Evolutionary conservation across 2,888 invertebrate species (phyloP), one percentile per base, ranked within the genome.

Genomic region (Desoria tigrina): DNA sequence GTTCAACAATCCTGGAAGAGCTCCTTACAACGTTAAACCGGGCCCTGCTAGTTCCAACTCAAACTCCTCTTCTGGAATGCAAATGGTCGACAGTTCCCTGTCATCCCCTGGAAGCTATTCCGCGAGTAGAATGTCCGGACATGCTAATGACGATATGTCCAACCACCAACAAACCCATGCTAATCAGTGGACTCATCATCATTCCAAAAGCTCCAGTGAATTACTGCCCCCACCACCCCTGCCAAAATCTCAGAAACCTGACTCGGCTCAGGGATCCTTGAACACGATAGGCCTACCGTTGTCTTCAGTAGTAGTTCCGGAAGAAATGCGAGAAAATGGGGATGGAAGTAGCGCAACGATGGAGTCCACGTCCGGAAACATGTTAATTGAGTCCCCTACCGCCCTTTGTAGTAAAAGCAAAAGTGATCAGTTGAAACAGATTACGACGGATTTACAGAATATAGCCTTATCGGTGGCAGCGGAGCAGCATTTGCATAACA

Each of bases 271-370:
- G 65, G 23, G 28, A 18, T 32, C 32, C 16, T 18, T 55, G 55
- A 55, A 55, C 21, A 55, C 55, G 6, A 26, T 57, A 39, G 58
- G 45, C 27, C 49, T 65, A 28, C 55, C 65, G 32, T 53, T 65
- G 24, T 45, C 65, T 32, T 66, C 66, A 62, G 66, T 69, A 1
- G n/a, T n/a, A 71, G 32, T 32, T 32, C 32, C 4, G 4, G 32
- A 11, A 11, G 45, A 45, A 45, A 45, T 16, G 66, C 63, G 75
- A 37, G 74, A 75, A 57, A 75, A 74, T 66, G 75, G 75, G n/a
- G 75, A 75, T 69, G 75, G 75, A 32, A 74, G 74, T 51, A 73
- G 73, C 62, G 71, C 63, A 53, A 70, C 66, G n/a, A 67, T 67
- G 70, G 70, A 70, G 21, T 42, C 65, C 28, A 53, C 53, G 42